Evolutionary conservation across 92 coral and sea anemone genomes (phyloP).

Genomic region (Epizoanthus stellaris): DNA sequence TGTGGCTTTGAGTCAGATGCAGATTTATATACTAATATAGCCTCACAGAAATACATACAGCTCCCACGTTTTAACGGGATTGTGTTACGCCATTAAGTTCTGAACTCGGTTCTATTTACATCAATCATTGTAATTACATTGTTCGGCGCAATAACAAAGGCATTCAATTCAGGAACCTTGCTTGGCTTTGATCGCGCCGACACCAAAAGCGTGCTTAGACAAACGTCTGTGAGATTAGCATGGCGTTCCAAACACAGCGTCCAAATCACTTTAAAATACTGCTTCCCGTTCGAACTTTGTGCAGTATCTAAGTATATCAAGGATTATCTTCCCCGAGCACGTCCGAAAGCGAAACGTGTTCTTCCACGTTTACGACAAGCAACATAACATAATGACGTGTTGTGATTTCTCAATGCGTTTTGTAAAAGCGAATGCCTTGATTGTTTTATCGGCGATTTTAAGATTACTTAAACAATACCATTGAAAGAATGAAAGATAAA

Average conservation of each 20-base stretch:
- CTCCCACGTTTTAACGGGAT: constrained; percentile 20
- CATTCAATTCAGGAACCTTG: constrained; percentile 17
- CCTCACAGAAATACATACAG: constrained; percentile 4
- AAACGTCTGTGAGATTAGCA: constrained; percentile 23
- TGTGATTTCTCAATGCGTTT: not conserved
- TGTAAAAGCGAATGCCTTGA: not conserved
- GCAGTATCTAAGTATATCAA: not conserved
- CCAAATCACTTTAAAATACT: not conserved
- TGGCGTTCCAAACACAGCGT: not conserved
- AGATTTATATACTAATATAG: constrained; percentile 22
- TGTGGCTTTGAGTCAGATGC: constrained; percentile 28
- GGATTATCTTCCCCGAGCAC: not conserved
- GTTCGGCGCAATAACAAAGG: not conserved
- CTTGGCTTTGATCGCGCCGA: constrained; percentile 36
- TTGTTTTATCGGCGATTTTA: constrained; percentile 26
- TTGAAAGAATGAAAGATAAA: constrained; percentile 5
- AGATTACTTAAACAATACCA: constrained; percentile 30
- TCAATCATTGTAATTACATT: constrained; percentile 24
- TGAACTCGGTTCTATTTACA: constrained; percentile 23
- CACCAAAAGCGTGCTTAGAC: not conserved
- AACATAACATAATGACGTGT: not conserved
- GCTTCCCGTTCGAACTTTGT: not conserved
- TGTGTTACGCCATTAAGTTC: constrained; percentile 10
- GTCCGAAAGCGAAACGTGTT: not conserved
- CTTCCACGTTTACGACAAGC: not conserved